Conservation (phyloP, 2,113 vertebrate species). For the Equus przewalskii region DNA sequence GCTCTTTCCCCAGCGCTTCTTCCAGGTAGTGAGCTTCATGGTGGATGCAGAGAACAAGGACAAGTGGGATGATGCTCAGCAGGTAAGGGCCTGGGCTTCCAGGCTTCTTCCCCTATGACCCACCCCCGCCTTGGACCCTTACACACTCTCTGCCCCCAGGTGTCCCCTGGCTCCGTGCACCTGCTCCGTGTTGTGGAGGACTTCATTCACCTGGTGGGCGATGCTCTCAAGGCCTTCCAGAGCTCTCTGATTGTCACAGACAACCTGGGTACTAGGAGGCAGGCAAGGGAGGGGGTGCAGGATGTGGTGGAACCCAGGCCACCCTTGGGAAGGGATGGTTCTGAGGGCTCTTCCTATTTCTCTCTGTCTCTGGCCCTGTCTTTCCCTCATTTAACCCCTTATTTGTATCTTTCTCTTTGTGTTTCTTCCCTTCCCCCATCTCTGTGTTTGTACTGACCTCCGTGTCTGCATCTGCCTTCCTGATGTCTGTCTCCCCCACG, state of each 20-base stretch:
- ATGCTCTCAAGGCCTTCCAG: constrained; percentile 95
- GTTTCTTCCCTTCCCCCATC: background rate
- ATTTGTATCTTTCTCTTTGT: background rate
- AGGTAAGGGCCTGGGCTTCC: constrained; percentile 88
- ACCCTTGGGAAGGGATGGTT: background rate
- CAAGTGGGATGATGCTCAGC: constrained; percentile 98
- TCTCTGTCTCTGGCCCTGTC: background rate
- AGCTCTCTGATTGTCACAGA: constrained; percentile 97
- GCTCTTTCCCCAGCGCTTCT: constrained; percentile 93
- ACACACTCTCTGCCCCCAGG: constrained; percentile 85
- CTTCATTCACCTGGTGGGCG: constrained; percentile 97
- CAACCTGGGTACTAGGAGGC: constrained; percentile 93
- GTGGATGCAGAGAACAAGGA: constrained; percentile 96
- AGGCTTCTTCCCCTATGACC: background rate
- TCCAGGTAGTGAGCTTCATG: constrained; percentile 99
- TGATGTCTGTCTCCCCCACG: background rate
- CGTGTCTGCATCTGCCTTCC: background rate
- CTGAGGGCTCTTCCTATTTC: background rate
- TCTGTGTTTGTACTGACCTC: background rate
- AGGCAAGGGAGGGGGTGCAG: background rate
- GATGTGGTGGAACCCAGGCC: background rate
- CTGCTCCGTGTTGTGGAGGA: constrained; percentile 98
- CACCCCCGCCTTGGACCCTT: background rate
- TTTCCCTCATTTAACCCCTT: background rate
- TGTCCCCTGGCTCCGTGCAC: constrained; percentile 95